Base-by-base conservation (phyloP, 2,888 invertebrate species). In the Drosophila hamatofila region DNA sequence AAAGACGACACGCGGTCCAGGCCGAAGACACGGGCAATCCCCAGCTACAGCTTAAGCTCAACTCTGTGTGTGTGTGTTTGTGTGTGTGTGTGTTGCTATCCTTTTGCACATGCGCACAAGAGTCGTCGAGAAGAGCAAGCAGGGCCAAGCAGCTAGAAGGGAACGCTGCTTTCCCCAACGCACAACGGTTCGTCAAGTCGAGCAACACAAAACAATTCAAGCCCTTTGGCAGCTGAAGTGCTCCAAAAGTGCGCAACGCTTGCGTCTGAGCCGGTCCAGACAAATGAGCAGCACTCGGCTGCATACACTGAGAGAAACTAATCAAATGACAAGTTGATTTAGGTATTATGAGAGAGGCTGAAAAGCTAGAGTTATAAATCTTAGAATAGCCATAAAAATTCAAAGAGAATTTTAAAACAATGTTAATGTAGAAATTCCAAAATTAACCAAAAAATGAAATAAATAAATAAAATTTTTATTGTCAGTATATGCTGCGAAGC, bases 171-270 rank as follows among this genome's bases (percentile, higher is more conserved):
- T 67, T 60, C 69, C 67, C 49, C 80, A 73, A 78, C 69, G 78
- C 80, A 74, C 74, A 77, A 74, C 77, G 67, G 64, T 77, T 71
- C 80, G 78, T 80, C 75, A 75, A 65, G 58, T 41, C 52, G 41
- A 63, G 41, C 55, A 71, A 67, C 60, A 67, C 62, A 75, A 66
- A 54, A 66, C 56, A 67, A 49, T 46, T 46, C 52, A 11, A 52
- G 35, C 52, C 56, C 68, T 72, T 63, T 78, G 85, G 85, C 88
- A 84, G 78, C 83, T 83, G 74, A 89, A 87, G 86, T 87, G 88
- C 89, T 89, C 83, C 88, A 87, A 78, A 87, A 87, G 86, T 87
- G 88, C 89, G 86, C 89, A 85, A 81, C 82, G 80, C 88, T 87
- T 89, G 81, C 76, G 88, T 87, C 86, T 88, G 77, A 84, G 88